These are phyloP conservation scores for Neodiprion lecontei DNA, from an alignment of 1,140 invertebrate genomes.

Conservation along the genomic window DNA sequence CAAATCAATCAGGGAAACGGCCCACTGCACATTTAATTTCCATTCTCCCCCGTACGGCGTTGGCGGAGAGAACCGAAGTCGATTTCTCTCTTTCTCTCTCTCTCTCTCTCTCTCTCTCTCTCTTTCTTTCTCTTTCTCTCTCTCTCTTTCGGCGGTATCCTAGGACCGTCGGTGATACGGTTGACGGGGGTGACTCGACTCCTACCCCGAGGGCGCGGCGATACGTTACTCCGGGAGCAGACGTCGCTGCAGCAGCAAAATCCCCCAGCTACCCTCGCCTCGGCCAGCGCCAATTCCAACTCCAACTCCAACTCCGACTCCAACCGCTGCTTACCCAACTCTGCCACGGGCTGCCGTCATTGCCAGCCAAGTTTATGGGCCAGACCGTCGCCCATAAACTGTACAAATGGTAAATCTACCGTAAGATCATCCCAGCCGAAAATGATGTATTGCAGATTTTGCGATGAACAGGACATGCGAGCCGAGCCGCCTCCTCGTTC, in stretches of 20 bases:
- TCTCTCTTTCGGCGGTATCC: not conserved
- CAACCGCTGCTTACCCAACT: conserved; percentile 7
- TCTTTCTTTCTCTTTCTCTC: not conserved
- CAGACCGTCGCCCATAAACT: conserved; percentile 61
- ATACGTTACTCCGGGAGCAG: not conserved
- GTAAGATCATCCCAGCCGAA: conserved; percentile 63
- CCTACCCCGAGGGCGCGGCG: not conserved
- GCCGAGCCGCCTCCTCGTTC: conserved; percentile 29
- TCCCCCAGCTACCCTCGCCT: not conserved
- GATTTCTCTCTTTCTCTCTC: conserved; percentile 18
- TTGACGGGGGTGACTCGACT: conserved; percentile 3
- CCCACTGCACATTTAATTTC: conserved; percentile 62
- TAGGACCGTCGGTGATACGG: not conserved
- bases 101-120: conserved; percentile 21
- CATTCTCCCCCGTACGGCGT: conserved; percentile 36
- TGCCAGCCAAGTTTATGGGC: conserved; percentile 62
- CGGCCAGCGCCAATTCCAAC: not conserved
- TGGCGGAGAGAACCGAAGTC: conserved; percentile 12
- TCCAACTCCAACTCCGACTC: conserved; percentile 1
- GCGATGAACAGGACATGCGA: conserved; percentile 35
- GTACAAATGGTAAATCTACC: conserved; percentile 63
- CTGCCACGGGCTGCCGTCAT: conserved; percentile 49
- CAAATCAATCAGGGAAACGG: conserved; percentile 61
- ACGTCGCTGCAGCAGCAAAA: not conserved
- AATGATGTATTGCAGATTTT: conserved; percentile 60